Evolutionary conservation across 2,113 vertebrate species (phyloP).

Genomic region (Xiphias gladius): DNA sequence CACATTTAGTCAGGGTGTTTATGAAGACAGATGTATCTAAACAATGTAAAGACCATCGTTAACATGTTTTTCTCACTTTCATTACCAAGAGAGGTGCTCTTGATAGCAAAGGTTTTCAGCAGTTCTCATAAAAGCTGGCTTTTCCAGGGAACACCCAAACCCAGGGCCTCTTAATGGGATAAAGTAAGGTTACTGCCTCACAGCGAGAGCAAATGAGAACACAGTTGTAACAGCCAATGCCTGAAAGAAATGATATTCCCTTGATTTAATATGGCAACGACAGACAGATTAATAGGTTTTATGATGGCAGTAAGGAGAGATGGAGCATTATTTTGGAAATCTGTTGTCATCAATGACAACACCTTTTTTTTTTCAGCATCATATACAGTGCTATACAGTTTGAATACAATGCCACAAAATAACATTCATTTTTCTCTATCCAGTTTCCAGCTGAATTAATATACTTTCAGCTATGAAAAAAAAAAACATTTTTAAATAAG

Average conservation of each 20-base stretch:
- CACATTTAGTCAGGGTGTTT: neutral
- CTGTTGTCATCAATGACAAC: neutral
- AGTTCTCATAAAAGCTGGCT: neutral
- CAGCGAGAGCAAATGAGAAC: constrained; percentile 23
- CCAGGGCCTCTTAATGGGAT: neutral
- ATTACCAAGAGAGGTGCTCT: neutral
- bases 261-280: neutral
- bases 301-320: neutral
- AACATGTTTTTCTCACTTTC: neutral
- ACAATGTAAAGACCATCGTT: neutral
- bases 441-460: neutral
- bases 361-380: neutral
- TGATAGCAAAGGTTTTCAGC: neutral
- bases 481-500: too few species aligned
- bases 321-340: neutral
- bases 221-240: neutral
- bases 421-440: neutral
- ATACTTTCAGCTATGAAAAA: neutral
- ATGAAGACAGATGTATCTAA: constrained; percentile 6
- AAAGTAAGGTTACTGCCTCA: constrained; percentile 29
- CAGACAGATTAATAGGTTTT: constrained; percentile 12
- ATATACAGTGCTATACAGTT: neutral
- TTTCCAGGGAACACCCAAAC: constrained; percentile 12
- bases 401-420: neutral
- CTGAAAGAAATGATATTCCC: neutral